Conservation (phyloP, 2,888 invertebrate species). For the Baronia brevicornis region DNA sequence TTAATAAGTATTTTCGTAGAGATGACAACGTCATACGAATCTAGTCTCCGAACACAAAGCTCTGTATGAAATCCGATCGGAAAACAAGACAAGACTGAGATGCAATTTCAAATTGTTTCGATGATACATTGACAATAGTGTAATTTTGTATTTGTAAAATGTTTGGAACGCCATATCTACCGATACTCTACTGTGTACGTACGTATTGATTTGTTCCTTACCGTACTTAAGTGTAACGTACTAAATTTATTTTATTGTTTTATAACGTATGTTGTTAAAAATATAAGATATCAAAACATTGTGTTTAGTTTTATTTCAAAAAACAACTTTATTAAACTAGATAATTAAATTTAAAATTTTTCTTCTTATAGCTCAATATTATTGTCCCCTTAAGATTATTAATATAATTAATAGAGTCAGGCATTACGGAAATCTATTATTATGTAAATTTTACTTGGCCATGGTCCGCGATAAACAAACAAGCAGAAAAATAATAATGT, state of each 20-base stretch:
- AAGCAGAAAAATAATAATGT: no score
- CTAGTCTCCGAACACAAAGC: conserved; percentile 54
- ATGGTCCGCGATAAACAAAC: no score
- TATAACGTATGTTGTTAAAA: conserved; percentile 55
- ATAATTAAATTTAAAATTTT: neutral
- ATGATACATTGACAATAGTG: conserved; percentile 33
- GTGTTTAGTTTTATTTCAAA: conserved; percentile 23
- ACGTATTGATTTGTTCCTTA: conserved; percentile 49
- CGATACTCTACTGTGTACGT: conserved; percentile 21
- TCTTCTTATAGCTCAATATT: neutral
- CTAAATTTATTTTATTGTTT: conserved; percentile 58
- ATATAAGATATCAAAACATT: conserved; percentile 35
- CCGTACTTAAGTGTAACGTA: conserved; percentile 49
- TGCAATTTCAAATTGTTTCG: conserved; percentile 23
- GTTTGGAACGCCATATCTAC: conserved; percentile 8
- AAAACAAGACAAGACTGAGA: conserved; percentile 54
- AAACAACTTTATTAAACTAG: neutral
- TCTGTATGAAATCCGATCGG: conserved; percentile 34
- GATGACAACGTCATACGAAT: conserved; percentile 46
- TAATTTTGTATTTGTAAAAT: conserved; percentile 25
- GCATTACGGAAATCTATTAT: no score
- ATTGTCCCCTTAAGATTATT: no score
- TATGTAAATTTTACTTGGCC: no score
- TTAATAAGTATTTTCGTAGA: conserved; percentile 27
- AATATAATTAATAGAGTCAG: no score